Base-by-base conservation (phyloP, 1,140 invertebrate genomes). In the Bombus turneri region DNA sequence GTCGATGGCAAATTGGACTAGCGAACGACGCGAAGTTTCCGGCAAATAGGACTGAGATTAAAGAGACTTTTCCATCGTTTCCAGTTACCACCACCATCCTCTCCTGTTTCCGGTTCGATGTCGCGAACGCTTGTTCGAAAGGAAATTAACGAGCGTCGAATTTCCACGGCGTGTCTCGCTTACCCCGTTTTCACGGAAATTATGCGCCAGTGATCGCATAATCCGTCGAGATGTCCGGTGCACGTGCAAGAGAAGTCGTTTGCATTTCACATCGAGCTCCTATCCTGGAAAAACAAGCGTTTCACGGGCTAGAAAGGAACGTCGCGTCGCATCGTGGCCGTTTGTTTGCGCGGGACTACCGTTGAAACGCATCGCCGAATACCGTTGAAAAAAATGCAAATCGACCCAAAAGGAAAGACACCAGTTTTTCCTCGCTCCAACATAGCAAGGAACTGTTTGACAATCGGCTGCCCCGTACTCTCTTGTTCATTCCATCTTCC, bases 321-420 rank as follows among this genome's bases (percentile, higher is more conserved):
- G 28, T 53, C 47, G 15, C 25, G 13, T 53, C 47, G 47, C 47
- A 53, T 53, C 47, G 31, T 34, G 41, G 53, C 57, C 73, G 66
- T 72, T 80, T 64, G 83, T 85, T 79, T 80, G 83, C 47, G 76
- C 28, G 18, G 47, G 47, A 53, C 47, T 8, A 53, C 47, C 47
- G 47, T 53, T 53, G 47, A 22, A 22, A 53, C 47, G 47, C 47
- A 53, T 8, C 25, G 31, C 3, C 34, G 31, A 53, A 18, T 18
- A 53, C 47, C 6, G 47, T 53, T 53, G 47, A 69, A 75, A 57
- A 83, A 83, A 71, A 83, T 83, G 64, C 75, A 83, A 78, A 83
- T 83, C 34, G 59, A 53, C 1, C 41, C 28, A 66, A n/a, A 31
- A 6, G 64, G n/a, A 53, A 39, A 41, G 82, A 69, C 82, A 47